Conservation (phyloP, 2,113 vertebrate species). For the Opisthocomus hoazin region DNA sequence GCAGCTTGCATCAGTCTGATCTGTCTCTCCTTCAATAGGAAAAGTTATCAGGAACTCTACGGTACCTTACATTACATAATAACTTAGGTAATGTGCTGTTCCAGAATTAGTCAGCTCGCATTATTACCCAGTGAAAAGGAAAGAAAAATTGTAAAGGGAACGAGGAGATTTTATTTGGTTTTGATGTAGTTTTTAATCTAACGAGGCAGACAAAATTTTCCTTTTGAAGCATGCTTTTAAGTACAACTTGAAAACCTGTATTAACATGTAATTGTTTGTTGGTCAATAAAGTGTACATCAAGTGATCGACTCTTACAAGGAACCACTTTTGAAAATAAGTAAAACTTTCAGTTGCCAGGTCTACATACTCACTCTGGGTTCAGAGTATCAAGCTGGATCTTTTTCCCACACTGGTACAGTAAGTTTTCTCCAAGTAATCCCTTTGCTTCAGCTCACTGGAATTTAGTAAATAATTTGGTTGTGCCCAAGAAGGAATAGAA, state of each 20-base stretch:
- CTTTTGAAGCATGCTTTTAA: background rate
- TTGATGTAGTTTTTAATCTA: background rate
- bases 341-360: background rate
- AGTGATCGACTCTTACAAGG: background rate
- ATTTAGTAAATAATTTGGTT: constrained; percentile 14
- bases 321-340: background rate
- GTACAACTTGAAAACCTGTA: background rate
- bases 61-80: background rate
- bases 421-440: background rate
- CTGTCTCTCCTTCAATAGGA: background rate
- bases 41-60: background rate
- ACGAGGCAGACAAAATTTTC: background rate
- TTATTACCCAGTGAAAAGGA: background rate
- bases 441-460: constrained; percentile 1
- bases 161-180: background rate
- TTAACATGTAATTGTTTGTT: background rate
- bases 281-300: background rate
- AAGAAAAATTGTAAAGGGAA: background rate
- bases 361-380: background rate
- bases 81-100: background rate
- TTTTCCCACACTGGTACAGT: background rate
- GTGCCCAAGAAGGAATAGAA: constrained; percentile 9
- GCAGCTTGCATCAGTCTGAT: background rate
- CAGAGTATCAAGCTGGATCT: background rate
- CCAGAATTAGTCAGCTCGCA: background rate